These are phyloP conservation scores for Orthonychiurus folsomi DNA, from an alignment of 2,888 invertebrate genomes.

Conservation along the genomic window DNA sequence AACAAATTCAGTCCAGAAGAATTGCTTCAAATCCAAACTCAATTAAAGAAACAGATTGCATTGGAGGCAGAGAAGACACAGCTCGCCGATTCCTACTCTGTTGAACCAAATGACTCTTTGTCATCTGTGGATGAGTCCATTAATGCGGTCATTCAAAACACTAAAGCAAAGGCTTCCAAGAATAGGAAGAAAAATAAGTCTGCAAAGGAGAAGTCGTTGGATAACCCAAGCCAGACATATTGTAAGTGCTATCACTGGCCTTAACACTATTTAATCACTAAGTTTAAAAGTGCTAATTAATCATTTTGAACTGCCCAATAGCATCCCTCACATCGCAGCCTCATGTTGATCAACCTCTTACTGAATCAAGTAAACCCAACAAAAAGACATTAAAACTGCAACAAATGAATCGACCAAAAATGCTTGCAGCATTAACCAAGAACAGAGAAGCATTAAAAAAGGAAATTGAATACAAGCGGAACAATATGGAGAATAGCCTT, in stretches of 20 bases:
- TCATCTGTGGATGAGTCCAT: neutral
- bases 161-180: too few species aligned
- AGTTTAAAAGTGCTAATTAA: neutral
- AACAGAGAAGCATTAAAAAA: neutral
- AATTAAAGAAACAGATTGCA: neutral
- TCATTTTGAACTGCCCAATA: neutral
- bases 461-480: neutral
- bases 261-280: neutral
- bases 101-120: neutral
- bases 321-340: neutral
- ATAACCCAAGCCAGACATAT: too few species aligned
- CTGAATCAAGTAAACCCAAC: neutral
- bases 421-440: neutral
- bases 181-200: too few species aligned
- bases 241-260: neutral
- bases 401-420: neutral
- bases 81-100: too few species aligned
- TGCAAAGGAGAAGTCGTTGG: neutral
- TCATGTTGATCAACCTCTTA: neutral
- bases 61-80: neutral
- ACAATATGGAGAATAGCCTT: neutral
- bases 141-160: neutral
- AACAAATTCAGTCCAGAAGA: neutral
- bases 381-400: neutral
- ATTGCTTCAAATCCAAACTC: neutral